Percentiles rank a stretch among this genome's conserved stretches.
These are phyloP conservation scores for Pterois miles DNA, from an alignment of 2,797 vertebrate species.

Conservation along the genomic window DNA sequence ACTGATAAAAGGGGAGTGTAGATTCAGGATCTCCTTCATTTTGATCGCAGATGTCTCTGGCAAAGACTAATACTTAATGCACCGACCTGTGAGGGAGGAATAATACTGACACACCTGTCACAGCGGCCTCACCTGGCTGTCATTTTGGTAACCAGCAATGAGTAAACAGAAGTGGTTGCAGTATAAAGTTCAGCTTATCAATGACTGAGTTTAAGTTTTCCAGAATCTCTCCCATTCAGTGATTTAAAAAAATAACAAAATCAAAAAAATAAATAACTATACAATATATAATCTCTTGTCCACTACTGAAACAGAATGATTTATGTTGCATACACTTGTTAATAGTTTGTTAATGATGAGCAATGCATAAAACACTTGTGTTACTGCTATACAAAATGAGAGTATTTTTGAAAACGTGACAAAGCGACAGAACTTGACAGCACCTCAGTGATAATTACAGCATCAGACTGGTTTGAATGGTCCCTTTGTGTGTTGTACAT, in stretches of 20 bases:
- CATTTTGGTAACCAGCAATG: conserved; percentile 78
- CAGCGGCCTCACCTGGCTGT: conserved; percentile 69
- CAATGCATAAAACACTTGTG: conserved; percentile 77
- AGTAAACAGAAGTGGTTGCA: conserved; percentile 75
- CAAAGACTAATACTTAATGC: conserved; percentile 80
- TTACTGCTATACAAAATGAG: conserved; percentile 79
- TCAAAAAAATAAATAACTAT: conserved; percentile 83
- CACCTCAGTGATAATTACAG: conserved; percentile 31
- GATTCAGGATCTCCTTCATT: conserved; percentile 85
- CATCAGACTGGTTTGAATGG: conserved; percentile 45
- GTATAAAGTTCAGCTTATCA: conserved; percentile 77
- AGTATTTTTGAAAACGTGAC: conserved; percentile 47
- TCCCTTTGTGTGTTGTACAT: conserved; percentile 57
- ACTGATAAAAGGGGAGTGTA: conserved; percentile 65
- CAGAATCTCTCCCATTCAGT: conserved; percentile 84
- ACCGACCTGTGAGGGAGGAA: conserved; percentile 58
- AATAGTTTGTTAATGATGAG: conserved; percentile 84
- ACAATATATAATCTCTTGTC: conserved; percentile 82
- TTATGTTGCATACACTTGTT: conserved; percentile 83
- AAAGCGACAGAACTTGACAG: conserved; percentile 39
- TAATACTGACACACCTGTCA: conserved; percentile 71
- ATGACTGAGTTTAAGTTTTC: conserved; percentile 76
- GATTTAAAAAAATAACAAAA: conserved; percentile 66
- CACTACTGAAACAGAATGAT: conserved; percentile 78
- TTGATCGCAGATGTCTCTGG: conserved; percentile 69